Conservation (phyloP, 2,797 vertebrate genomes). For the Semaprochilodus insignis region DNA sequence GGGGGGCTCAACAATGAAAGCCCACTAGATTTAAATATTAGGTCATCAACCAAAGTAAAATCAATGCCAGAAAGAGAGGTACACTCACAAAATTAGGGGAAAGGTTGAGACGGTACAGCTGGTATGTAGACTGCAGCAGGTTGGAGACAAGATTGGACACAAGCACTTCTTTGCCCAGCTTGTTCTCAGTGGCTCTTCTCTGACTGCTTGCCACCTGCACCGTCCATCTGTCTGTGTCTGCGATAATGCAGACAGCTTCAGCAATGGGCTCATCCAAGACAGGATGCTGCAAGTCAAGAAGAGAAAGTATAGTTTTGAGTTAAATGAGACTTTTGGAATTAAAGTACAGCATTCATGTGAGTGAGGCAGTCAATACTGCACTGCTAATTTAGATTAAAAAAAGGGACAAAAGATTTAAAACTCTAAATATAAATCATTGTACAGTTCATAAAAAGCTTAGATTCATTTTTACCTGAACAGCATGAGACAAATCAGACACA, state of each 20-base stretch:
- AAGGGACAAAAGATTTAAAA: not conserved
- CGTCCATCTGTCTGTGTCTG: constrained; percentile 96
- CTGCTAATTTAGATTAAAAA: not conserved
- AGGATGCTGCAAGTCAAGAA: constrained; percentile 84
- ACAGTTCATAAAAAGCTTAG: not conserved
- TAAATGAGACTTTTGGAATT: not conserved
- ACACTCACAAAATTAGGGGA: constrained; percentile 96
- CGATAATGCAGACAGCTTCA: constrained; percentile 98
- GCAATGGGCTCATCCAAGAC: constrained; percentile 98
- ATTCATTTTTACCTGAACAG: constrained; percentile 88
- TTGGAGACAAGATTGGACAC: constrained; percentile 95
- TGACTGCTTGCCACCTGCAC: constrained; percentile 98
- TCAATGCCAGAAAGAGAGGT: not conserved
- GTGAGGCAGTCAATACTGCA: not conserved
- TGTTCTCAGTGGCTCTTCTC: constrained; percentile 89
- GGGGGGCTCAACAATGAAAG: no score
- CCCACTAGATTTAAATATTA: not conserved
- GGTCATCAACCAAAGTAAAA: constrained; percentile 5
- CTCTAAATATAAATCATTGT: not conserved
- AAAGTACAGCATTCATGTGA: not conserved
- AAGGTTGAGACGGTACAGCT: constrained; percentile 97
- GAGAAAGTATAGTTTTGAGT: not conserved
- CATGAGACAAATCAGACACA: constrained; percentile 89
- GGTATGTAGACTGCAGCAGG: constrained; percentile 94
- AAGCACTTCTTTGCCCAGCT: constrained; percentile 95